Conservation (phyloP, 2,113 vertebrate species). For the Ursus arctos region DNA sequence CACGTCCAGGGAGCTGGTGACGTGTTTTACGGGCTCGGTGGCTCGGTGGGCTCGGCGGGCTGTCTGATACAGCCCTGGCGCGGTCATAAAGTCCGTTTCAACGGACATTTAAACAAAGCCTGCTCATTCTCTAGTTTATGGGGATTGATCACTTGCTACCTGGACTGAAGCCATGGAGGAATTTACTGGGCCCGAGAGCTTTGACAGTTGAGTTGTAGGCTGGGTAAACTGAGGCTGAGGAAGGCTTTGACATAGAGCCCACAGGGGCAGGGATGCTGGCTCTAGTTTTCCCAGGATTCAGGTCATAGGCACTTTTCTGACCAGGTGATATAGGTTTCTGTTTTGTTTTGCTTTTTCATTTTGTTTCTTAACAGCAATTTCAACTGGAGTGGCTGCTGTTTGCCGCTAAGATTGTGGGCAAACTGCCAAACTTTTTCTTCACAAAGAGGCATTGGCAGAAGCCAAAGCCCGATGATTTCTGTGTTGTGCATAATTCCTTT, state of each 20-base stretch:
- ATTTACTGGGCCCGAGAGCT: neutral
- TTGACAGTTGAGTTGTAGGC: neutral
- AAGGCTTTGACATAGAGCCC: rapidly evolving
- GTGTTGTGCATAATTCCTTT: neutral
- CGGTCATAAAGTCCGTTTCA: neutral
- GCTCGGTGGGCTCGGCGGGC: rapidly evolving
- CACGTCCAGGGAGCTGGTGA: rapidly evolving
- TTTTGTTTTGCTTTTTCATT: neutral
- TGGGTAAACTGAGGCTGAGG: neutral
- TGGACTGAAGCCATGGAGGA: neutral
- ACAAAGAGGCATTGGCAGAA: constrained; percentile 55
- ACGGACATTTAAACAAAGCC: neutral
- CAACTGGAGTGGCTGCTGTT: constrained; percentile 55
- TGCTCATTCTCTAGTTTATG: neutral
- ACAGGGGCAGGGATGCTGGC: neutral
- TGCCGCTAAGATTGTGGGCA: constrained; percentile 56
- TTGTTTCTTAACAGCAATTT: constrained; percentile 50
- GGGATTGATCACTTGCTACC: neutral
- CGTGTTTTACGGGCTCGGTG: rapidly evolving
- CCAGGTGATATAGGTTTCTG: neutral
- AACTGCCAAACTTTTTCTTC: constrained; percentile 12
- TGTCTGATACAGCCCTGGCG: neutral
- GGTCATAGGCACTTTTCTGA: neutral
- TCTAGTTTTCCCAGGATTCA: neutral
- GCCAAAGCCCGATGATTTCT: constrained; percentile 32